Conservation (phyloP, 30 jellyfish, hydroid and myxozoan species). For the Aurelia sp. region DNA sequence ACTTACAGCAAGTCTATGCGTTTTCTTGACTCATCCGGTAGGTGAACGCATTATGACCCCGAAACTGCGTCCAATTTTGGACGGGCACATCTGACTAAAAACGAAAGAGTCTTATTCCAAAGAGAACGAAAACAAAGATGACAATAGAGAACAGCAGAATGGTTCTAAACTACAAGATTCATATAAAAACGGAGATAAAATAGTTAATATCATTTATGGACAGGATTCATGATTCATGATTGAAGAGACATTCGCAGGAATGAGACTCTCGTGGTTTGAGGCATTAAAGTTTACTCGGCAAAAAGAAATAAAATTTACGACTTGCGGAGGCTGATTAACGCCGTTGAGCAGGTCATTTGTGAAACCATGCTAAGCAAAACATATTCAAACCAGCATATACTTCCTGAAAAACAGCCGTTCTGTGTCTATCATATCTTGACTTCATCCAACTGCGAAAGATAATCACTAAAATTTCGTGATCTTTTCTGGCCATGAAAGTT, state of each 20-base stretch:
- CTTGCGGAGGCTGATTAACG: not conserved
- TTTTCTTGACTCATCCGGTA: no score
- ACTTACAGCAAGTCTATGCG: no score
- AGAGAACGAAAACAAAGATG: no score
- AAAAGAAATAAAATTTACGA: not conserved
- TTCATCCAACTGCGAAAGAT: not conserved
- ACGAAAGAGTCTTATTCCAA: no score
- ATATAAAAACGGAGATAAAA: no score
- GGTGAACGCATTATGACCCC: no score
- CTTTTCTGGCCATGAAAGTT: not conserved
- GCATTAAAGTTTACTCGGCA: not conserved
- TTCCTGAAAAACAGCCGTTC: not conserved
- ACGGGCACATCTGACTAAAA: no score
- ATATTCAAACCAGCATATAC: not conserved
- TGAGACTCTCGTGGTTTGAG: not conserved
- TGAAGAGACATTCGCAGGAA: not conserved
- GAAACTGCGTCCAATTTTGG: no score
- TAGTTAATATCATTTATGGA: not conserved
- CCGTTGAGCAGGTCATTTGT: not conserved
- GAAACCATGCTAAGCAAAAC: not conserved
- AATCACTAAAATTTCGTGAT: not conserved
- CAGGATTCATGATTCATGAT: not conserved
- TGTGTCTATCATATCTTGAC: not conserved
- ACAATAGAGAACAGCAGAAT: no score
- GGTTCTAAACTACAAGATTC: no score